Percentiles rank a stretch among this genome's conserved stretches.
These are phyloP conservation scores for Rhyacophila evoluta DNA, from an alignment of 2,888 invertebrate genomes.

Conservation along the genomic window DNA sequence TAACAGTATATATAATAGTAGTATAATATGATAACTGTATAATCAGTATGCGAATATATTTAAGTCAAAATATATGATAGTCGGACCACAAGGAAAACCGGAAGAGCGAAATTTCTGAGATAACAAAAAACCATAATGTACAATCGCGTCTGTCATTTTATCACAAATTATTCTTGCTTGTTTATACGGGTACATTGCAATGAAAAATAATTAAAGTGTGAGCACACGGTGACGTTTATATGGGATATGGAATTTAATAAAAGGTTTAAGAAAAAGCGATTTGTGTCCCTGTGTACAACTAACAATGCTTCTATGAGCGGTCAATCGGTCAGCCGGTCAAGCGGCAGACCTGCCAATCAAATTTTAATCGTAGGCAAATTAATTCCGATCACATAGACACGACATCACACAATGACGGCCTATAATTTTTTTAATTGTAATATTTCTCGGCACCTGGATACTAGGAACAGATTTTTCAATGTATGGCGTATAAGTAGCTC, in stretches of 20 bases:
- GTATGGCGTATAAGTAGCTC: too few relatives aligned
- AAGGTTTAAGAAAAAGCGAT: too few relatives aligned
- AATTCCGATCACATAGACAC: background rate
- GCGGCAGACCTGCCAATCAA: constrained; percentile 1
- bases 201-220: too few relatives aligned
- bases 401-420: background rate
- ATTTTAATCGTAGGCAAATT: constrained; percentile 11
- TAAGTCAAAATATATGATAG: too few relatives aligned
- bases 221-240: too few relatives aligned
- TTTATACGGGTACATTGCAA: background rate
- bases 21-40: too few relatives aligned
- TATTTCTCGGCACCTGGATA: too few relatives aligned
- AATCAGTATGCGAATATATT: too few relatives aligned
- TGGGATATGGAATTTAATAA: too few relatives aligned
- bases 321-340: constrained; percentile 5
- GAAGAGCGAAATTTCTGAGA: background rate
- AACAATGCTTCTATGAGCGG: background rate
- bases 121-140: background rate
- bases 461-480: too few relatives aligned
- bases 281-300: background rate
- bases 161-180: background rate
- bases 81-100: background rate
- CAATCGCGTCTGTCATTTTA: background rate
- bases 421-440: too few relatives aligned
- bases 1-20: too few relatives aligned